Evolutionary conservation across 1,140 invertebrate species (phyloP).

Genomic region (Himalopsyche phryganea): DNA sequence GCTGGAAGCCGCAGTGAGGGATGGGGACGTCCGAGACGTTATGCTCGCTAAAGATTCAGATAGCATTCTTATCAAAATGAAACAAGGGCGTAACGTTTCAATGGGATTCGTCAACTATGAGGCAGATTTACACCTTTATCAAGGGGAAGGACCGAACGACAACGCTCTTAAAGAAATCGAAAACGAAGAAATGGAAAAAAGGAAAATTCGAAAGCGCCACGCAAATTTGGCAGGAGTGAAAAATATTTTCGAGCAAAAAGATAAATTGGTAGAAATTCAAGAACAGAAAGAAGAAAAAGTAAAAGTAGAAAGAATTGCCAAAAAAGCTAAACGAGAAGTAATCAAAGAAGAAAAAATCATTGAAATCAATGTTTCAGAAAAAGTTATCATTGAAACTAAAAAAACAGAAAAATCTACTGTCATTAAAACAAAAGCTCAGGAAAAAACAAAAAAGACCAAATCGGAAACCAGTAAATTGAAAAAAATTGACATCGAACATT

Average conservation of each 20-base stretch:
- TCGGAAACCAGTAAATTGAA: conserved; percentile 31
- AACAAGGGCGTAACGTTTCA: conserved; percentile 67
- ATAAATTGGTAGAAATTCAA: conserved; percentile 60
- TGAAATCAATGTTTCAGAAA: conserved; percentile 39
- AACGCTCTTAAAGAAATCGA: conserved; percentile 61
- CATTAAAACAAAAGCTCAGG: too few species aligned
- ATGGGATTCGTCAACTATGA: conserved; percentile 65
- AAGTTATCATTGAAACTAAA: conserved; percentile 37
- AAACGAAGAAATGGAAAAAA: conserved; percentile 54
- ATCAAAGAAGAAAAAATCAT: conserved; percentile 40
- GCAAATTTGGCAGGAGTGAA: conserved; percentile 59
- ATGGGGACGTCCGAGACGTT: conserved; percentile 72
- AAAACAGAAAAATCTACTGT: conserved; percentile 37
- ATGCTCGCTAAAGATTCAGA: conserved; percentile 72
- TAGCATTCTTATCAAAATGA: conserved; percentile 68
- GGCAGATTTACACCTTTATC: conserved; percentile 57
- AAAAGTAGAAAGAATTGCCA: conserved; percentile 43
- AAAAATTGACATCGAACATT: conserved; percentile 36
- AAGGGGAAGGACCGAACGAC: conserved; percentile 62
- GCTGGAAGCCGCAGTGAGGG: conserved; percentile 70
- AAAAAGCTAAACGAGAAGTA: conserved; percentile 50
- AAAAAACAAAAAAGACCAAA: conserved; percentile 29
- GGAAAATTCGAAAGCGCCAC: conserved; percentile 58
- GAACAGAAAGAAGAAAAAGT: conserved; percentile 49
- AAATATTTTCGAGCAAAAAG: conserved; percentile 76